Base-by-base conservation (phyloP, 2,888 invertebrate species). In the Agonopterix heracliana region DNA sequence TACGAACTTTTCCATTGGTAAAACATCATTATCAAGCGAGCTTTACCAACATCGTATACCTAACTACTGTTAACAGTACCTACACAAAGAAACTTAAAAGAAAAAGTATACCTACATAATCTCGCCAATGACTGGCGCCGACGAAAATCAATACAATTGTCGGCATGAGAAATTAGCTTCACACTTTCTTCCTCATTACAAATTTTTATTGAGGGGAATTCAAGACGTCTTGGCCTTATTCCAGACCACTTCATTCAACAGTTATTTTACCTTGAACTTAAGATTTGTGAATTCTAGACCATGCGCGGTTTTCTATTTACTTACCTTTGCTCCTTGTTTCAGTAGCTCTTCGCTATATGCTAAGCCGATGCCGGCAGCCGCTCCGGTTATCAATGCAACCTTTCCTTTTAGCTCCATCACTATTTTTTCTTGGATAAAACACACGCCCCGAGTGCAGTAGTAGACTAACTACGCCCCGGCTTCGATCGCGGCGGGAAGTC, bases 291-390 rank as follows among this genome's bases (percentile, higher is more conserved):
- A 51, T 49, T 53, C 51, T 60, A 60, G 48, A 59, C 50, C 56
- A 56, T 49, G 49, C 47, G 45, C 36, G 47, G 41, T 48, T 43
- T 61, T 56, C 57, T 60, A 59, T 62, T 63, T 45, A 54, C 76
- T 78, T 81, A 94, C 94, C 90, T 93, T 94, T 26, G 93, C 93
- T 59, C 94, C 94, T 65, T 93, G 91, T 66, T 91, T 92, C 53
- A 94, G 85, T 44, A 94, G 72, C 68, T 94, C 93, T 61, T 93
- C 92, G 63, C 91, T 92, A 66, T 92, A 93, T n/a, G 93, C 91
- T 53, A 91, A 89, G 1, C 94, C 94, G 59, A 94, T 92, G 49
- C 94, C 94, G 46, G 92, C 91, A 11, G 93, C 93, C 45, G 92
- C 94, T 35, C 94, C 94, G 26, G 94, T 94, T 49, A 94, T 91